A percentile compares a stretch with the other conserved stretches of the same genome.
Conservation (phyloP, 1,140 invertebrate genomes). For the Goniozus legneri region DNA sequence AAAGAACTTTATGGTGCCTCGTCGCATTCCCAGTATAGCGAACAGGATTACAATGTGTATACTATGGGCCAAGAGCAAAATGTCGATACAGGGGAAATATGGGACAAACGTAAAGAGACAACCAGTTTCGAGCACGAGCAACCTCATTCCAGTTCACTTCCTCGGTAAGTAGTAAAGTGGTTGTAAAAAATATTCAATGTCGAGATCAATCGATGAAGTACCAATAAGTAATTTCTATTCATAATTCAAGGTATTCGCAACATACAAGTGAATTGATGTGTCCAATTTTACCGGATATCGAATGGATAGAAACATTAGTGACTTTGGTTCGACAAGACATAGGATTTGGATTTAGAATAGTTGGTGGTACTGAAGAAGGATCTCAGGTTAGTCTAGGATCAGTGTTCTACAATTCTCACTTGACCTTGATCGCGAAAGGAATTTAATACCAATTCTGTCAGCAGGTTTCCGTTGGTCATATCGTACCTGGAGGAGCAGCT, state of each 20-base stretch:
- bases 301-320: conserved; percentile 74
- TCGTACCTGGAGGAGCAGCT: conserved; percentile 89
- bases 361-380: conserved; percentile 97
- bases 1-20: conserved; percentile 45
- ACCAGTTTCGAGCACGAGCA: conserved; percentile 69
- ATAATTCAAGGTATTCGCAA: conserved; percentile 40
- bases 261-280: conserved; percentile 48
- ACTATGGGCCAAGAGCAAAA: conserved; percentile 50
- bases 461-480: conserved; percentile 88
- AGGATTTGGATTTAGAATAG: conserved; percentile 96
- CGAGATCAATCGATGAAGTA: too few relatives aligned
- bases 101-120: conserved; percentile 61
- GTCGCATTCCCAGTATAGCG: conserved; percentile 37
- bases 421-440: neutral
- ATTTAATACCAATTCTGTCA: conserved; percentile 16
- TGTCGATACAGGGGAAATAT: conserved; percentile 52
- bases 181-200: too few relatives aligned
- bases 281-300: conserved; percentile 51
- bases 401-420: neutral
- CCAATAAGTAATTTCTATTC: conserved; percentile 7
- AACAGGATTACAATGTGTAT: conserved; percentile 44
- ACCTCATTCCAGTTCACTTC: conserved; percentile 56
- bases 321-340: conserved; percentile 76
- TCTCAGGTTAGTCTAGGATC: conserved; percentile 68
- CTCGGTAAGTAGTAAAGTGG: conserved; percentile 42